Evolutionary conservation across 2,113 vertebrate species (phyloP).

Genomic region (Mirza zaza): DNA sequence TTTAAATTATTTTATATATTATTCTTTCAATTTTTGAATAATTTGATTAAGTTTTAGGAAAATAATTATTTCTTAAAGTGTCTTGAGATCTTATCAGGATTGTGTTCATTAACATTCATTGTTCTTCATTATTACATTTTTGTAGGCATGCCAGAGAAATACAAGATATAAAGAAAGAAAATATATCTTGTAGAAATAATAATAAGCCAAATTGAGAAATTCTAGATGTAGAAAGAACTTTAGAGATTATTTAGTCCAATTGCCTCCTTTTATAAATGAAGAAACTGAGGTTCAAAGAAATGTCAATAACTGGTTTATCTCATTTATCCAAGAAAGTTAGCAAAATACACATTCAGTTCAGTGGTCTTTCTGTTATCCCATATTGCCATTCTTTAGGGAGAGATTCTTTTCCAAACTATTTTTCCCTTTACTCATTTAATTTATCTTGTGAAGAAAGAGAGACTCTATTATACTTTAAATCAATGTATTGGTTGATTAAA

Average conservation of each 20-base stretch:
- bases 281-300: not conserved
- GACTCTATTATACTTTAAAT: conserved; percentile 50
- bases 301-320: not conserved
- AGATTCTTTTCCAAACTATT: not conserved
- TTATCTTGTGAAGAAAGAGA: conserved; percentile 51
- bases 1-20: not conserved
- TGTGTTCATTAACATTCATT: conserved; percentile 1
- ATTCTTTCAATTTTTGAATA: conserved; percentile 11
- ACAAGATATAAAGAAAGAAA: not conserved
- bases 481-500: conserved; percentile 64
- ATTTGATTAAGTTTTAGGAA: conserved; percentile 13
- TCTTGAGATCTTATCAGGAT: conserved; percentile 18
- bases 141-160: not conserved
- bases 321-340: not conserved
- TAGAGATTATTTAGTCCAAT: not conserved
- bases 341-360: not conserved
- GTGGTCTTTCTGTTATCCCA: not conserved
- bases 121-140: conserved; percentile 26
- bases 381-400: not conserved
- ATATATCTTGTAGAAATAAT: not conserved
- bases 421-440: conserved; percentile 43
- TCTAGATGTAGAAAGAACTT: not conserved
- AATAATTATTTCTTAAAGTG: conserved; percentile 8
- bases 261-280: not conserved
- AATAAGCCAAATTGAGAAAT: conserved; percentile 5